These are phyloP conservation scores for Ophion obscuratus DNA, from an alignment of 2,888 invertebrate genomes.

Conservation along the genomic window DNA sequence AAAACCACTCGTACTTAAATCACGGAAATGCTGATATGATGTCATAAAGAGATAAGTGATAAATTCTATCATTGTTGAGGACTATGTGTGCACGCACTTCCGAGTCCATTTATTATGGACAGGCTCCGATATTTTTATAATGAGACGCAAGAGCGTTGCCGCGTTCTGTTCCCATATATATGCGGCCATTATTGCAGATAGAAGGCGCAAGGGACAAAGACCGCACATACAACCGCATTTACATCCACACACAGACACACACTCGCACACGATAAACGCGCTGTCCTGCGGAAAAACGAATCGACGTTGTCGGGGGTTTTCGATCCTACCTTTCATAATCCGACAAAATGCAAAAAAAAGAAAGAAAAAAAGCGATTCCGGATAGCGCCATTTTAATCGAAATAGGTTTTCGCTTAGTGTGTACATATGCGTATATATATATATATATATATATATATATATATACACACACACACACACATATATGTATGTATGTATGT, in stretches of 20 bases:
- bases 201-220: slow-evolving; percentile 67
- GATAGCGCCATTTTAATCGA: slow-evolving; percentile 83
- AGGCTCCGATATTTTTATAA: slow-evolving; percentile 25
- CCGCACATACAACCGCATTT: slow-evolving; percentile 58
- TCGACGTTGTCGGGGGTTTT: slow-evolving; percentile 64
- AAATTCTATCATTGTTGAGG: background rate
- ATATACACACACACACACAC: too few species aligned
- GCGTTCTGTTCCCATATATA: background rate
- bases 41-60: background rate
- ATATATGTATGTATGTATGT: slow-evolving; percentile 16
- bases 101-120: slow-evolving; percentile 1
- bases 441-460: slow-evolving; percentile 5
- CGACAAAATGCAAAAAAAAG: slow-evolving; percentile 80
- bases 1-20: too few species aligned
- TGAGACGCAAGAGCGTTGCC: slow-evolving; percentile 40
- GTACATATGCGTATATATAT: slow-evolving; percentile 21
- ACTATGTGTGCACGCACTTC: background rate
- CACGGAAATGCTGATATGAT: too few species aligned
- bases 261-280: slow-evolving; percentile 5
- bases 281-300: slow-evolving; percentile 59
- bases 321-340: slow-evolving; percentile 80
- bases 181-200: slow-evolving; percentile 21
- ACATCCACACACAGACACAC: background rate
- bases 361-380: slow-evolving; percentile 69
- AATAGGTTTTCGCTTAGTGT: slow-evolving; percentile 81